Conservation (phyloP, 1,140 invertebrate species). For the Babylonia areolata region DNA sequence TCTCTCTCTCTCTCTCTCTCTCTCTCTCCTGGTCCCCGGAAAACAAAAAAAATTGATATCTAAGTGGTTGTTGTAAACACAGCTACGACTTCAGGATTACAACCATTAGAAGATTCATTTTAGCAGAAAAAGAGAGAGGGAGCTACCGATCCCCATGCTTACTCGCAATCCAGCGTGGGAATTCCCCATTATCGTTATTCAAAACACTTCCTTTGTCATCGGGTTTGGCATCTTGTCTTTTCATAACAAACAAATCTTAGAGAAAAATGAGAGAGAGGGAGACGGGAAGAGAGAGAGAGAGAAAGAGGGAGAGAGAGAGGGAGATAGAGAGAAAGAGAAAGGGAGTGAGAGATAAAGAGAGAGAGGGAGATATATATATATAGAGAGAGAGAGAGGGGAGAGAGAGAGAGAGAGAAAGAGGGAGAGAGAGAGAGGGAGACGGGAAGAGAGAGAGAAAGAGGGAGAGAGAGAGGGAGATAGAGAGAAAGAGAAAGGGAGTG, state of each 20-base stretch:
- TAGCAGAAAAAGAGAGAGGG: not conserved
- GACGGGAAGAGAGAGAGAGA: not conserved
- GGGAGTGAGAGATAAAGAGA: no score
- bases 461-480: no score
- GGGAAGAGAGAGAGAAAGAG: no score
- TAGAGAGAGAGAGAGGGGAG: no score
- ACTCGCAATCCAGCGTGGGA: no score
- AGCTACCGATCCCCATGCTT: not conserved
- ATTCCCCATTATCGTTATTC: no score
- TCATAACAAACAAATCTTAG: not conserved
- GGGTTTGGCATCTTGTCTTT: not conserved
- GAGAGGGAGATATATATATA: no score
- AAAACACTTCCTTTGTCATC: no score
- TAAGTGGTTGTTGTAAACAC: not conserved
- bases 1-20: conserved; percentile 15
- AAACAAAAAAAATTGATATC: not conserved
- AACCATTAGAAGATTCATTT: not conserved
- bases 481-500: no score
- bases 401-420: conserved; percentile 5
- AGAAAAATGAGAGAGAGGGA: no score
- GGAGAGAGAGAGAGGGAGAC: not conserved
- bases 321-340: no score
- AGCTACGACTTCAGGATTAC: not conserved
- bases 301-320: not conserved
- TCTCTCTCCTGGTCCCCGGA: not conserved